phyloP scores from a whole-genome alignment of 2,888 invertebrate genomes.

The Lasioglossum villosulum region DNA sequence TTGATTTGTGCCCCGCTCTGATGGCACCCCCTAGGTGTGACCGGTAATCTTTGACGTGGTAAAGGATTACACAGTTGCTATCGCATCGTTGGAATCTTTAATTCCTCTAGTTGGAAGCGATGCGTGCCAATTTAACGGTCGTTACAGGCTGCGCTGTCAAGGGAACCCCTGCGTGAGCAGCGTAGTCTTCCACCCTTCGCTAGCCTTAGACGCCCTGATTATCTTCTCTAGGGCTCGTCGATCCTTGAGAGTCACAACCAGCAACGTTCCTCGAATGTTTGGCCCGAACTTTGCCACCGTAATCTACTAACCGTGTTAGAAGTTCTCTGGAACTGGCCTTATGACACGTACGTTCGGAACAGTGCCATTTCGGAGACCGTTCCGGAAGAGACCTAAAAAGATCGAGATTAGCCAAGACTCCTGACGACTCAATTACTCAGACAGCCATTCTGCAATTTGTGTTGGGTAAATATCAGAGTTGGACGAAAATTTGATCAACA shows the following conservation, averaged over 20 bases:
- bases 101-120: constrained; percentile 52
- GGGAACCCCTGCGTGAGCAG: constrained; percentile 13
- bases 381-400: not conserved
- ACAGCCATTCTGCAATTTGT: not conserved
- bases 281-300: constrained; percentile 11
- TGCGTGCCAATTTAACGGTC: constrained; percentile 50
- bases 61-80: constrained; percentile 53
- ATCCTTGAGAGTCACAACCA: constrained; percentile 5
- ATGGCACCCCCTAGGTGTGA: no score
- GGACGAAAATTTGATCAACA: no score
- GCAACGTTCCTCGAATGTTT: constrained; percentile 1
- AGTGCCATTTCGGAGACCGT: not conserved
- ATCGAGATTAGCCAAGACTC: not conserved
- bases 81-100: constrained; percentile 49
- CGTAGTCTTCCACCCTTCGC: not conserved
- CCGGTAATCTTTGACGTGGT: constrained; percentile 40
- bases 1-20: no score
- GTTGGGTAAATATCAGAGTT: no score
- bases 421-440: not conserved
- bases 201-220: constrained; percentile 11
- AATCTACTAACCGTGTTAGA: constrained; percentile 21
- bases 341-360: constrained; percentile 10
- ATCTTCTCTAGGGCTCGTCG: constrained; percentile 2
- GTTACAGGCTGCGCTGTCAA: constrained; percentile 1
- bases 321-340: constrained; percentile 7